These are phyloP conservation scores for Coremacera marginata DNA, from an alignment of 2,888 invertebrate genomes.

Conservation along the genomic window DNA sequence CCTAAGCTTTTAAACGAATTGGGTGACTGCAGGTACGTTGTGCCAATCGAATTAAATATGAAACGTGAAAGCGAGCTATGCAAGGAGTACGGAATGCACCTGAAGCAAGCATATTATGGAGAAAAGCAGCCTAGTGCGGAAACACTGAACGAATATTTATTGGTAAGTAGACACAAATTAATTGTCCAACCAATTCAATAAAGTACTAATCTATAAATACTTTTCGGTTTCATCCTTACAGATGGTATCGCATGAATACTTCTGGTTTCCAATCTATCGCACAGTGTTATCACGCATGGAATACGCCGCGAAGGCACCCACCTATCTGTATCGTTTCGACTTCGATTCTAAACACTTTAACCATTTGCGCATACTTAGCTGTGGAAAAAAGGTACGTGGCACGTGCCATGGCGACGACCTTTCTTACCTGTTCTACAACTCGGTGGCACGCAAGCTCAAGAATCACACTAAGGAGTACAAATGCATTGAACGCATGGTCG, in stretches of 20 bases:
- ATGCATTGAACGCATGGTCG: conserved; percentile 66
- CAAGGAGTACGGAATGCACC: conserved; percentile 61
- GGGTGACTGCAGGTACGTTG: conserved; percentile 63
- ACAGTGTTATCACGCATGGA: conserved; percentile 63
- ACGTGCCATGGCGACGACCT: conserved; percentile 68
- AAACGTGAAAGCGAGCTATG: conserved; percentile 62
- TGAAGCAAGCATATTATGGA: conserved; percentile 62
- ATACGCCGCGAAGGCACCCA: conserved; percentile 60
- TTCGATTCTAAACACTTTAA: conserved; percentile 68
- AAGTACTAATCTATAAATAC: neutral
- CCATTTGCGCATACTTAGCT: conserved; percentile 65
- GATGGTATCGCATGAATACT: conserved; percentile 68
- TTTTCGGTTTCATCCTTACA: conserved; percentile 43
- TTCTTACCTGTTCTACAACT: conserved; percentile 67
- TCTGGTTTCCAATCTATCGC: conserved; percentile 69
- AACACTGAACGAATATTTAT: conserved; percentile 66
- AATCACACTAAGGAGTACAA: conserved; percentile 63
- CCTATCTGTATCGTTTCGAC: conserved; percentile 68
- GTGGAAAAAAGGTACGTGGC: conserved; percentile 66
- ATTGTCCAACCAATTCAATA: neutral
- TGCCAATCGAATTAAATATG: conserved; percentile 65
- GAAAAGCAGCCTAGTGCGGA: conserved; percentile 64
- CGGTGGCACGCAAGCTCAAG: conserved; percentile 61
- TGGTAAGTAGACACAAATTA: conserved; percentile 52
- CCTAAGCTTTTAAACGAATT: conserved; percentile 64